Evolutionary conservation across 1,140 invertebrate species (phyloP).

Genomic region (Pantala flavescens): DNA sequence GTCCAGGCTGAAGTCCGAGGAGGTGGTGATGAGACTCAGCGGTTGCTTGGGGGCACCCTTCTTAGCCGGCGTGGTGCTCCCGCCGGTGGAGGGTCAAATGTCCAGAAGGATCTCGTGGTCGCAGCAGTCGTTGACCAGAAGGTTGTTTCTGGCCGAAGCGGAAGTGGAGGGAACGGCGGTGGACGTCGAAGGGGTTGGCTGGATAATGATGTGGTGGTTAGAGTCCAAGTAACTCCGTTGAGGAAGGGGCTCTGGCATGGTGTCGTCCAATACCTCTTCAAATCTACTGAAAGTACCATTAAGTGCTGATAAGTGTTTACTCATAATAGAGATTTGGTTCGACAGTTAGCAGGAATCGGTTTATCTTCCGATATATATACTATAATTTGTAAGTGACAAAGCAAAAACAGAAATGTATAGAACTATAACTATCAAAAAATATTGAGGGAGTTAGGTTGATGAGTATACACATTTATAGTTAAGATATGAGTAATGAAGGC

Average conservation of each 20-base stretch:
- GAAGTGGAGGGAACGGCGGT: background rate
- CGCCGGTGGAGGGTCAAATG: constrained; percentile 18
- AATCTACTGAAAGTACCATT: constrained; percentile 16
- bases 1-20: background rate
- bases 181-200: background rate
- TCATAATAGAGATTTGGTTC: no score
- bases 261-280: constrained; percentile 19
- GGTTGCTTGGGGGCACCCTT: background rate
- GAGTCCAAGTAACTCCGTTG: background rate
- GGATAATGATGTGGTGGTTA: background rate
- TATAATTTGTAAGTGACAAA: no score
- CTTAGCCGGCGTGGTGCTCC: background rate
- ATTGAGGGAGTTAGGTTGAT: no score
- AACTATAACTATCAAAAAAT: no score
- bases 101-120: constrained; percentile 20
- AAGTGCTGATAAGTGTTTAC: background rate
- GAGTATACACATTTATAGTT: no score
- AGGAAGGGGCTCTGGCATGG: constrained; percentile 13
- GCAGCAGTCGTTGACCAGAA: constrained; percentile 12
- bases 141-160: background rate
- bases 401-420: no score
- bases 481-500: no score
- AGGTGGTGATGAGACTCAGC: background rate
- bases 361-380: no score
- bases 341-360: no score